Conservation (phyloP, 2,113 vertebrate species). For the Phoenicopterus ruber region DNA sequence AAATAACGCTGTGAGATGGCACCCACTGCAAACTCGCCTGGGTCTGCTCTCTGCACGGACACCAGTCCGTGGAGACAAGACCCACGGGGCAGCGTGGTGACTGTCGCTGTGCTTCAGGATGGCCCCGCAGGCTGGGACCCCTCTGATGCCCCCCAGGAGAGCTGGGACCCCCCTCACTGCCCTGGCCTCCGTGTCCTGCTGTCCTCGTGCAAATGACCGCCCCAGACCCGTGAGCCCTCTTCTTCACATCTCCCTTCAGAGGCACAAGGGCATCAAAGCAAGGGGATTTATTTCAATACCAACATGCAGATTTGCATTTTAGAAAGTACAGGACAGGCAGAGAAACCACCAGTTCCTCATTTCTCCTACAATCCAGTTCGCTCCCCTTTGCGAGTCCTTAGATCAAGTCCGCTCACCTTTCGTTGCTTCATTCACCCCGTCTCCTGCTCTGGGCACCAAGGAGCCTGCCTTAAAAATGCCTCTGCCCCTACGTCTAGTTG, state of each 20-base stretch:
- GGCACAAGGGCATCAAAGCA: not conserved
- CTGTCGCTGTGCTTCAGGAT: not conserved
- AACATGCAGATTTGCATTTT: not conserved
- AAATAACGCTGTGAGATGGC: not conserved
- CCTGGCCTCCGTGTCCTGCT: too few relatives aligned
- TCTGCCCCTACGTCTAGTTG: not conserved
- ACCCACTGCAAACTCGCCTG: not conserved
- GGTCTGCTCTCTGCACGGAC: not conserved
- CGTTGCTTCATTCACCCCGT: fast-evolving
- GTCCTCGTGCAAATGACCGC: not conserved
- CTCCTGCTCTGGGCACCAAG: fast-evolving
- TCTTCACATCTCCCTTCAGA: not conserved
- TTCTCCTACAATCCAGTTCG: not conserved
- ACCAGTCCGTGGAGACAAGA: not conserved
- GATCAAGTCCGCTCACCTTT: not conserved
- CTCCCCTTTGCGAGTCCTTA: not conserved
- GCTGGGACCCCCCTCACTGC: not conserved
- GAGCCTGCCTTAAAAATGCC: not conserved
- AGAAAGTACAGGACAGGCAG: not conserved
- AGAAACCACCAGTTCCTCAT: not conserved
- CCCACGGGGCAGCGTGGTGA: not conserved
- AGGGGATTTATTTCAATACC: not conserved
- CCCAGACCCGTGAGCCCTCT: fast-evolving
- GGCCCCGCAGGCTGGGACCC: not conserved
- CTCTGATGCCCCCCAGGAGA: not conserved